These are phyloP conservation scores for Eurois occulta DNA, from an alignment of 2,888 invertebrate genomes.

Conservation along the genomic window DNA sequence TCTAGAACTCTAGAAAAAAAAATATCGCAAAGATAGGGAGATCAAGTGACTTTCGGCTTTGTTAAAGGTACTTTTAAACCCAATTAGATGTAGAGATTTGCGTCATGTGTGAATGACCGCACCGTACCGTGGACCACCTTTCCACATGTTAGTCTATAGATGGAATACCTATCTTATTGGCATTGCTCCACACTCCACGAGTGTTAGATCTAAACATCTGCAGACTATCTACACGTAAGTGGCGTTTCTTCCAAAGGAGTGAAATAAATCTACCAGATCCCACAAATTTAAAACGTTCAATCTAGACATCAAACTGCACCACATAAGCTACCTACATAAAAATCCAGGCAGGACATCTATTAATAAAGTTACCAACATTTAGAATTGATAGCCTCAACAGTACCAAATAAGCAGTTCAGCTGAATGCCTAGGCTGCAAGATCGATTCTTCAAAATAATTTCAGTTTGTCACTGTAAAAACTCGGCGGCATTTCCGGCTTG, in stretches of 20 bases:
- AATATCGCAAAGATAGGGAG: too few species aligned
- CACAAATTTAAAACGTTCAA: slow-evolving; percentile 6
- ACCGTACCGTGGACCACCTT: slow-evolving; percentile 29
- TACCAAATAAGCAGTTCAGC: neutral
- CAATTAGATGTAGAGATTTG: neutral
- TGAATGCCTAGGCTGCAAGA: neutral
- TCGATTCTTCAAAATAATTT: slow-evolving; percentile 9
- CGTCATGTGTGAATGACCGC: slow-evolving; percentile 46
- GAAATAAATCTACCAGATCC: neutral
- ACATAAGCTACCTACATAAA: neutral
- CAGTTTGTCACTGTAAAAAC: slow-evolving; percentile 16
- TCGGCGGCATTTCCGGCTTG: slow-evolving; percentile 18
- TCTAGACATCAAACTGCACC: neutral
- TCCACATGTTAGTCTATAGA: slow-evolving; percentile 34
- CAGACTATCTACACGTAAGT: slow-evolving; percentile 21
- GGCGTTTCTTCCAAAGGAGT: neutral
- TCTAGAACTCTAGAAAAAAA: too few species aligned
- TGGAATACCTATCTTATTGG: slow-evolving; percentile 55
- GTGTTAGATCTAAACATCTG: slow-evolving; percentile 45
- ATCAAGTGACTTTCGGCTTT: too few species aligned
- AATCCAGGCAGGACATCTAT: neutral
- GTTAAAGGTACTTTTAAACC: too few species aligned
- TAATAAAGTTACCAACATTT: neutral
- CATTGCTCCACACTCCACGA: slow-evolving; percentile 60
- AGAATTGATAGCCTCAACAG: neutral